These are phyloP conservation scores for Crocodylus rhombifer DNA, from an alignment of 2,797 vertebrate genomes.

Conservation along the genomic window DNA sequence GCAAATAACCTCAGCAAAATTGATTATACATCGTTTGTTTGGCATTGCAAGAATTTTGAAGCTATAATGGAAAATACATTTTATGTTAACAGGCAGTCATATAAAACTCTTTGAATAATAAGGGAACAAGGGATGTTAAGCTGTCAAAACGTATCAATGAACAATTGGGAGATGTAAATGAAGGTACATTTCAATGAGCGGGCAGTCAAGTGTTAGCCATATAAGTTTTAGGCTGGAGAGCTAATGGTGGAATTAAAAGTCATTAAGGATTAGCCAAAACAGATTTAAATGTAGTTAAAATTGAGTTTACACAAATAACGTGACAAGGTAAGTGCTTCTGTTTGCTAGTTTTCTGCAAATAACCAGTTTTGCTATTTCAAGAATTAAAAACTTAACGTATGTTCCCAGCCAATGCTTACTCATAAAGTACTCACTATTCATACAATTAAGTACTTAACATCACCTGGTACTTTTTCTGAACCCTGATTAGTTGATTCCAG, in stretches of 20 bases:
- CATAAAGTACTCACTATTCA: too few species aligned
- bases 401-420: too few species aligned
- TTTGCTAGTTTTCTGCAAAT: neutral
- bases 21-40: neutral
- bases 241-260: neutral
- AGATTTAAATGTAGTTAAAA: neutral
- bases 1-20: neutral
- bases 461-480: neutral
- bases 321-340: accelerated
- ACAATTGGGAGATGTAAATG: neutral
- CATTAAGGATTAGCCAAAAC: neutral
- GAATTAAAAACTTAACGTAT: too few species aligned
- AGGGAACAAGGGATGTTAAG: neutral
- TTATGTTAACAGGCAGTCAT: neutral
- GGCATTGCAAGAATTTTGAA: neutral
- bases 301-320: neutral
- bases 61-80: neutral
- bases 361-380: neutral
- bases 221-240: neutral
- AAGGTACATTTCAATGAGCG: neutral
- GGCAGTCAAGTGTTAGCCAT: neutral
- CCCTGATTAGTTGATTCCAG: neutral
- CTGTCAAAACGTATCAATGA: neutral
- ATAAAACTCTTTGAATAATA: neutral
- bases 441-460: neutral